Base-by-base conservation (phyloP, 1,140 invertebrate species). In the Lycorma delicatula region DNA sequence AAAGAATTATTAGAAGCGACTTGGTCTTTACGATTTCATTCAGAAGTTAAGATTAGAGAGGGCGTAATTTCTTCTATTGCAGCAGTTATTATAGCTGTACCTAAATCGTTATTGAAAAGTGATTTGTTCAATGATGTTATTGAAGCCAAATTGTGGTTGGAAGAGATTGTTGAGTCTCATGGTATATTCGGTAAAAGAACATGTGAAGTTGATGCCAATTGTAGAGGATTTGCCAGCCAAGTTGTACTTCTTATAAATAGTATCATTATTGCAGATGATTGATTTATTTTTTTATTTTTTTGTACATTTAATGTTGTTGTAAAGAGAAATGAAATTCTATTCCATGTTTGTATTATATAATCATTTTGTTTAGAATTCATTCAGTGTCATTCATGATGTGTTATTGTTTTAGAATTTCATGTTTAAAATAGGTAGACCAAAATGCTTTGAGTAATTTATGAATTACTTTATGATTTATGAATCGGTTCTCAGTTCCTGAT, bases 141-240 rank as follows among this genome's bases (percentile, higher is more conserved):
- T 20, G 86, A 91, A 64, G 74, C 86, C 49, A 74, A 78, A 49
- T 66, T 77, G 13, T 90, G 87, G 86, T 65, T 91, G 9, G 63
- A 73, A 0, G 79, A 83, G 56, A 56, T 81, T 75, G 41, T 71
- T 74, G 23, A 80, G 78, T 57, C 48, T 9, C 28, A 41, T 7
- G 47, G 47, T 7, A 47, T 57, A 38, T 31, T 57, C 25, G 56
- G 56, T 6, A 34, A 27, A 70, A 77, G 41, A 66, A 75, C 4
- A 72, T 72, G 41, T 1, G 83, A 86, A 58, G 71, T 80, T 0
- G 80, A 84, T 65, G 73, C 73, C 0, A 78, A 84, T 23, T 81
- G 81, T 59, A 71, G 77, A 52, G 61, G 72, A 28, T 73, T 85
- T 63, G 78, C 77, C 18, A 68, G 67, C 27, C 74, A 78, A 70